Conservation (phyloP, 1,140 invertebrate species). For the Penaeus indicus region DNA sequence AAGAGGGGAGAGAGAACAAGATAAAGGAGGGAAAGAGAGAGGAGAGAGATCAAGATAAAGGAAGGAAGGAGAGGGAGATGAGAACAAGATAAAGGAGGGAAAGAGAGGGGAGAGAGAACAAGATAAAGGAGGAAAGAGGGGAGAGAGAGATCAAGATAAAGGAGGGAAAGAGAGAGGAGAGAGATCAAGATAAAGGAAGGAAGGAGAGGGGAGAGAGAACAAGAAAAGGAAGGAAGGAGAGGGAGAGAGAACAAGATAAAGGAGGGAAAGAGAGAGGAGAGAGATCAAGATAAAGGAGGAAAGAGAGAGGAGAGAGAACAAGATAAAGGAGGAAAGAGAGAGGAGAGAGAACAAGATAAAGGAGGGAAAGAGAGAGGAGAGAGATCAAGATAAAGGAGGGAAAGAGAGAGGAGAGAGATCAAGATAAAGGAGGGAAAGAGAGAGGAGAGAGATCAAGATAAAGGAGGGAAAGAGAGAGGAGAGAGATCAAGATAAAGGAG, state of each 20-base stretch:
- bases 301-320: neutral
- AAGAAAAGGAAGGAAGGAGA: neutral
- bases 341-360: too few relatives aligned
- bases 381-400: neutral
- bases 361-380: neutral
- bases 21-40: neutral
- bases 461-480: too few relatives aligned
- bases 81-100: too few relatives aligned
- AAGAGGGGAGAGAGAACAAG: neutral
- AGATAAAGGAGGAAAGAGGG: neutral
- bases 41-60: neutral
- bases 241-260: neutral
- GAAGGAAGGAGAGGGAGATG: neutral
- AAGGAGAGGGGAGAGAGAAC: neutral
- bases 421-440: too few relatives aligned
- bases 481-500: too few relatives aligned
- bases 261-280: neutral
- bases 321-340: neutral
- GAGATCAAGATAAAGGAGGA: neutral
- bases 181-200: neutral
- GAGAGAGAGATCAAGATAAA: too few relatives aligned
- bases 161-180: neutral
- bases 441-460: too few relatives aligned
- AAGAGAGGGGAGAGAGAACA: neutral
- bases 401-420: neutral